A percentile compares a stretch with the other conserved stretches of the same genome.
Evolutionary conservation across 2,888 invertebrate species (phyloP).

Genomic region (Danaus chrysippus): DNA sequence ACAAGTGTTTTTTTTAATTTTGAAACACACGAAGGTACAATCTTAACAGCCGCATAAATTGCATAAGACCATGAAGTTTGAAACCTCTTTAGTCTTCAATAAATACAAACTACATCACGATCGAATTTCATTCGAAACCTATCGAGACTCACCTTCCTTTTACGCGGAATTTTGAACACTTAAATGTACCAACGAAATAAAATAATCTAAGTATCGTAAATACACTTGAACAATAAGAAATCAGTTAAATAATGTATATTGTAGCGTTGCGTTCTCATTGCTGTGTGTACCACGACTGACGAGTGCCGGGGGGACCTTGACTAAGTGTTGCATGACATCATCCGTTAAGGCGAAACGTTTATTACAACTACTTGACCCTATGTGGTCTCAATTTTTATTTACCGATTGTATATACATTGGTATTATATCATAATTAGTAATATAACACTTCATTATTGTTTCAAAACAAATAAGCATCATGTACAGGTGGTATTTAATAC

Average conservation of each 20-base stretch:
- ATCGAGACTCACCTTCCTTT: conserved; percentile 68
- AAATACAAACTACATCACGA: not conserved
- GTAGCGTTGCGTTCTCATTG: conserved; percentile 62
- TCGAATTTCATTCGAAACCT: not conserved
- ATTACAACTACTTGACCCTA: conserved; percentile 20
- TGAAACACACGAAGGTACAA: too few species aligned
- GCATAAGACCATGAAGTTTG: too few species aligned
- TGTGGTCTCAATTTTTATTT: conserved; percentile 14
- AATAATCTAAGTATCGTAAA: conserved; percentile 55
- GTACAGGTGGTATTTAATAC: not conserved
- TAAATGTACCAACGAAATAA: conserved; percentile 42
- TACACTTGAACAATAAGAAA: conserved; percentile 59
- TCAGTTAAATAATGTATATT: conserved; percentile 42
- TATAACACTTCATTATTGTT: not conserved
- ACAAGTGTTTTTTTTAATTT: too few species aligned
- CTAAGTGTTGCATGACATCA: conserved; percentile 59
- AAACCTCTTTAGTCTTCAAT: not conserved
- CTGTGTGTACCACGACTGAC: conserved; percentile 60
- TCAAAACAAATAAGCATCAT: not conserved
- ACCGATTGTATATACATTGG: not conserved
- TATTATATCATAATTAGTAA: too few species aligned
- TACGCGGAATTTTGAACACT: conserved; percentile 69
- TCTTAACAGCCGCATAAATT: too few species aligned
- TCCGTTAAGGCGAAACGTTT: conserved; percentile 38
- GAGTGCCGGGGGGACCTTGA: conserved; percentile 35